These are phyloP conservation scores for Chloebia gouldiae DNA, from an alignment of 2,113 vertebrate species.

Conservation along the genomic window DNA sequence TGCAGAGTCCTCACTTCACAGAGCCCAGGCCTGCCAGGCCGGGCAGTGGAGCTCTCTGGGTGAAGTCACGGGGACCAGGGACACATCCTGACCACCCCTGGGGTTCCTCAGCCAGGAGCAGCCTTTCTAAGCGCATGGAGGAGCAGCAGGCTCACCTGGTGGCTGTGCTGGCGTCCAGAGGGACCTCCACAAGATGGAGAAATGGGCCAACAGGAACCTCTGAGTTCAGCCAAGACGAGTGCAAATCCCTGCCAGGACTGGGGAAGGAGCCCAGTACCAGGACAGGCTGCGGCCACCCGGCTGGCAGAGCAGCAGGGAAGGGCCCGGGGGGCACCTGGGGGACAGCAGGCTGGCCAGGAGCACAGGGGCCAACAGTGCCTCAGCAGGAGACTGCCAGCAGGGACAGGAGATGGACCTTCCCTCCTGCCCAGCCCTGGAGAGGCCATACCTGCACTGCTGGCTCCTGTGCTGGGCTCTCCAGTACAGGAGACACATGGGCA, in stretches of 20 bases:
- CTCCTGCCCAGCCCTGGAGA: neutral
- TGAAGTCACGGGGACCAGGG: rapidly evolving
- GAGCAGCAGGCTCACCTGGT: neutral
- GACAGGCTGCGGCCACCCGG: no score
- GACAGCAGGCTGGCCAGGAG: neutral
- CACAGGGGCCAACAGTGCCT: neutral
- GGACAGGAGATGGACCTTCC: neutral
- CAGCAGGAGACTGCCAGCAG: neutral
- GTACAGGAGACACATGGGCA: neutral
- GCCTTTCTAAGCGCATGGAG: neutral
- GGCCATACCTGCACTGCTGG: neutral
- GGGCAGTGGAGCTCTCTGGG: neutral
- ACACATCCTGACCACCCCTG: neutral
- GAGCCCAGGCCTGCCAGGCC: neutral
- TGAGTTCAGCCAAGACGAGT: neutral
- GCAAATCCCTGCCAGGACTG: neutral
- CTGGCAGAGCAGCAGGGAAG: neutral
- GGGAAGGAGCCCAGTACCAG: neutral
- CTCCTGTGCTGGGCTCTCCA: neutral
- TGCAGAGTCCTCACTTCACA: neutral
- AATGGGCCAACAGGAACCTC: neutral
- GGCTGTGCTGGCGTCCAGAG: neutral
- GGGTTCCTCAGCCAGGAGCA: neutral
- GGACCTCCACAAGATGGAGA: neutral
- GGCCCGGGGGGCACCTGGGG: neutral